Base-by-base conservation (phyloP, 1,140 invertebrate species). In the Ips nitidus region DNA sequence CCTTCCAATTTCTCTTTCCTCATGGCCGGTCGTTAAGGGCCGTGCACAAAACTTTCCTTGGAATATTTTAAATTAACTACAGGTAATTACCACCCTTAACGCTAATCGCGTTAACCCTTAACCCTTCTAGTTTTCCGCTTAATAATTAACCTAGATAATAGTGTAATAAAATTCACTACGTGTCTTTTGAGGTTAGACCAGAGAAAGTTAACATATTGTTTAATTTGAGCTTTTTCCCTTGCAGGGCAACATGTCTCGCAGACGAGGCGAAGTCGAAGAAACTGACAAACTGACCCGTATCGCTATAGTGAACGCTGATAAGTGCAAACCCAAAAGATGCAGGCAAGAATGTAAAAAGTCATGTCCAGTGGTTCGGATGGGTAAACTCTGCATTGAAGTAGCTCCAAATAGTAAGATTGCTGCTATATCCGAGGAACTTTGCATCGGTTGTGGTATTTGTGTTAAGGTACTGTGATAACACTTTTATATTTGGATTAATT, bases 371-470 rank as follows among this genome's bases (percentile, higher is more conserved):
- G 97, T 99, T 52, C 87, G 97, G 75, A 97, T 98, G 94, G 97
- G 98, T 78, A 99, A 99, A 84, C 86, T 99, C 36, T 99, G 98
- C 82, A 99, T 99, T 79, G 97, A 99, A 88, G 98, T 99, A 36
- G 90, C 88, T 40, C 91, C 95, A n/a, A 96, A 94, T 80, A 95
- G 94, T 76, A 99, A 99, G 85, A 97, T 99, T 74, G 95, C 98
- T 58, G 89, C 91, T 55, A 98, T 99, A 78, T 99, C 97, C 69
- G 98, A 99, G 84, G 95, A 98, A 81, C 83, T 99, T 0, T 99
- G 98, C 81, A 99, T 99, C 80, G 98, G 97, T 79, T 99, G 98
- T 85, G 97, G 98, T 92, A 99, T 99, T 78, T 99, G 98, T 88
- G 91, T 93, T 64, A 93, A 93, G 86, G 91, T 92, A 83, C n/a